Evolutionary conservation across 2,113 vertebrate species (phyloP).

Genomic region (Empidonax alnorum): DNA sequence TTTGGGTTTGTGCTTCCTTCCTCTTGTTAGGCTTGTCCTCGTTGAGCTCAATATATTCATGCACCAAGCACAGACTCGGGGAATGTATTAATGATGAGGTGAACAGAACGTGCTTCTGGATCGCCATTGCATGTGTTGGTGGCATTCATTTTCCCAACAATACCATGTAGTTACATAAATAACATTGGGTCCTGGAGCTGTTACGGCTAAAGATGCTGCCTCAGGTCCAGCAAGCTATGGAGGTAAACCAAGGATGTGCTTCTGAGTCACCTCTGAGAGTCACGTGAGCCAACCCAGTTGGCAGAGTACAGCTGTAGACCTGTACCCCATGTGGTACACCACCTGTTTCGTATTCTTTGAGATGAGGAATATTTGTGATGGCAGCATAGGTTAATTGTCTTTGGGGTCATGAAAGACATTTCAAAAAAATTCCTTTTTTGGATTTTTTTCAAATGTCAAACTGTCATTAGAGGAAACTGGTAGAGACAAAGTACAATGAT

Average conservation of each 20-base stretch:
- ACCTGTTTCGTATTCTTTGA: not conserved
- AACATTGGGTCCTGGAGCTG: not conserved
- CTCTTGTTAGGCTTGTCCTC: not conserved
- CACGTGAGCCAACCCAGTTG: not conserved
- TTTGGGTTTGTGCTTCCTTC: not conserved
- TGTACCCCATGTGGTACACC: not conserved
- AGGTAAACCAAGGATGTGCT: not conserved
- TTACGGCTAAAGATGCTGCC: not conserved
- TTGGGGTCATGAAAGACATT: not conserved
- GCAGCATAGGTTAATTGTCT: not conserved
- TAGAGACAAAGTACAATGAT: not conserved
- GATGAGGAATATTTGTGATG: not conserved
- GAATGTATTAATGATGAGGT: not conserved
- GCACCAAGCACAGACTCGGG: not conserved
- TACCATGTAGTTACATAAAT: not conserved
- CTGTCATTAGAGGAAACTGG: not conserved
- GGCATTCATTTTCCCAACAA: not conserved
- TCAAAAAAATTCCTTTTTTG: not conserved
- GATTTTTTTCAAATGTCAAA: not conserved
- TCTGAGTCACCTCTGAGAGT: not conserved
- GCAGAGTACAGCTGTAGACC: not conserved
- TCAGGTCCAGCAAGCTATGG: not conserved
- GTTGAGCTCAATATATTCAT: not conserved
- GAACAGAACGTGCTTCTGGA: not conserved
- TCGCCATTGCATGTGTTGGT: accelerated